Evolutionary conservation across 2,797 vertebrate species (phyloP).

Genomic region (Philypnodon macrostomus): DNA sequence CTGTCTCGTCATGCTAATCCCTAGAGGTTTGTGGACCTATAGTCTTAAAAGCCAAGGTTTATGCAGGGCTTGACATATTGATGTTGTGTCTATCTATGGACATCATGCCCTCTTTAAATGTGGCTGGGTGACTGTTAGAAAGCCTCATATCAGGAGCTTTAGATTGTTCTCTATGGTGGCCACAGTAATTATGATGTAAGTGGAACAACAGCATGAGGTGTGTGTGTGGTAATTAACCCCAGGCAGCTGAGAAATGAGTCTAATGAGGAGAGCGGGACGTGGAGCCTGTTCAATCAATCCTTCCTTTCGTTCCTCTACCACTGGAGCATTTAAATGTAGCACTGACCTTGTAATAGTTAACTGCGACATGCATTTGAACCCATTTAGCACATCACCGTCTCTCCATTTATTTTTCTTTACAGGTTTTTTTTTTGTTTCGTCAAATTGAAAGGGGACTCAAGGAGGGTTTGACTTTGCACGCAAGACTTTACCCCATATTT

Average conservation of each 20-base stretch:
- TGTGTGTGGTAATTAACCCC: slow-evolving; percentile 90
- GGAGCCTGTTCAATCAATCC: slow-evolving; percentile 87
- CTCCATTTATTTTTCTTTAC: slow-evolving; percentile 67
- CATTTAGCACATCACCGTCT: slow-evolving; percentile 80
- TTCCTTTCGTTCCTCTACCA: slow-evolving; percentile 70
- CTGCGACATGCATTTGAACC: slow-evolving; percentile 83
- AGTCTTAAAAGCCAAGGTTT: too few relatives aligned
- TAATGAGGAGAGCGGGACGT: slow-evolving; percentile 86
- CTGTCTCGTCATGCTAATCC: too few relatives aligned
- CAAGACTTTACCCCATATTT: slow-evolving; percentile 15
- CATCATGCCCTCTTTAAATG: slow-evolving; percentile 1
- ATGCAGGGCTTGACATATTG: too few relatives aligned
- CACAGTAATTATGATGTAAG: slow-evolving; percentile 92
- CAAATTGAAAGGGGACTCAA: slow-evolving; percentile 46
- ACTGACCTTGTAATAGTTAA: slow-evolving; percentile 87
- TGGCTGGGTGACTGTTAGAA: slow-evolving; percentile 33
- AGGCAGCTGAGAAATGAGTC: slow-evolving; percentile 85
- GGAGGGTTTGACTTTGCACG: slow-evolving; percentile 47
- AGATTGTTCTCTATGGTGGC: slow-evolving; percentile 75
- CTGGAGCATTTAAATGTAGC: slow-evolving; percentile 81
- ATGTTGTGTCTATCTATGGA: too few relatives aligned
- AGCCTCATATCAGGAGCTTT: slow-evolving; percentile 75
- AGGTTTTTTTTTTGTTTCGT: slow-evolving; percentile 68
- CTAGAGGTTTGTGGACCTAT: too few relatives aligned
- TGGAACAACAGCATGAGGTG: slow-evolving; percentile 85